These are phyloP conservation scores for Parasteatoda lunata DNA, from an alignment of 2,888 invertebrate species.

Conservation along the genomic window DNA sequence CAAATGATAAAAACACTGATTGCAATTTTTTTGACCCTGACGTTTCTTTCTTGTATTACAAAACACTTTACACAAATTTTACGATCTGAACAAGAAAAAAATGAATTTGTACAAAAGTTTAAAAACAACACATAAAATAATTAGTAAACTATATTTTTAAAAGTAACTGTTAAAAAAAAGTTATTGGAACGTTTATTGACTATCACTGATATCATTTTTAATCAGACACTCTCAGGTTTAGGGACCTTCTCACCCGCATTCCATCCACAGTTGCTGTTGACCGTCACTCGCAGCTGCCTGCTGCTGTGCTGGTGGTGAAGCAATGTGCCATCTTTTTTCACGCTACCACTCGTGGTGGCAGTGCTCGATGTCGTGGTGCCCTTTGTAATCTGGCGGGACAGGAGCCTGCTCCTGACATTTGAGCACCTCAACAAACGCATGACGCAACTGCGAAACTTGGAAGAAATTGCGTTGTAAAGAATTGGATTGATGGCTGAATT, in stretches of 20 bases:
- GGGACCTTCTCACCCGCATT: slow-evolving; percentile 5
- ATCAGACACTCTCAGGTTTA: slow-evolving; percentile 42
- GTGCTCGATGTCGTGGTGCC: slow-evolving; percentile 60
- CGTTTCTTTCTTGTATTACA: neutral
- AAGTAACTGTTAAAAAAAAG: neutral
- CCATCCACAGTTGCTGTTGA: slow-evolving; percentile 21
- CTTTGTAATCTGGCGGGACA: slow-evolving; percentile 48
- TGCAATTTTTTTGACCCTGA: no score
- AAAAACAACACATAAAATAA: neutral
- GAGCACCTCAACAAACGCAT: slow-evolving; percentile 74
- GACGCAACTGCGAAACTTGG: slow-evolving; percentile 85
- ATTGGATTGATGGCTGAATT: slow-evolving; percentile 94
- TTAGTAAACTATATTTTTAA: neutral
- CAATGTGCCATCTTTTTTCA: slow-evolving; percentile 26
- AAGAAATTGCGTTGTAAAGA: slow-evolving; percentile 92
- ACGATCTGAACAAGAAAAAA: neutral
- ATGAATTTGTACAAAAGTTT: neutral
- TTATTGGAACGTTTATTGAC: slow-evolving; percentile 1
- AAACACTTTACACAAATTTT: neutral
- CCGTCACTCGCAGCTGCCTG: slow-evolving; percentile 30
- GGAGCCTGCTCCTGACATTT: slow-evolving; percentile 15
- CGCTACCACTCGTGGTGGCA: slow-evolving; percentile 53
- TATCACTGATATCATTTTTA: neutral
- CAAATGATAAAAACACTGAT: no score
- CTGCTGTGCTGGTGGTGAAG: slow-evolving; percentile 22